phyloP scores from a whole-genome alignment of 1,140 invertebrate species.

The Oryzaephilus surinamensis region DNA sequence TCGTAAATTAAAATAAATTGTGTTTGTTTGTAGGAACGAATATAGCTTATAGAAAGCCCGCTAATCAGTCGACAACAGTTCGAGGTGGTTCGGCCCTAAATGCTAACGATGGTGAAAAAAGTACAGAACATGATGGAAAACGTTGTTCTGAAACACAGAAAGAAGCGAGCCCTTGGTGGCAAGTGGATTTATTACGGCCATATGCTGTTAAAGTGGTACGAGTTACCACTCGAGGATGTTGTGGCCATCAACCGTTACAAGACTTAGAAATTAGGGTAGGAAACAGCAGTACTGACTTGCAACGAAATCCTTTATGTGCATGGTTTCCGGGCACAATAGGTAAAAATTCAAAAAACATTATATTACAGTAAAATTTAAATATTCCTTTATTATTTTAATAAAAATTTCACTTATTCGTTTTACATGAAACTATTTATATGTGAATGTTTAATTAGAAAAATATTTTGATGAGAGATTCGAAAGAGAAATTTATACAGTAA shows the following conservation, averaged over 20 bases:
- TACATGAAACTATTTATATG: no score
- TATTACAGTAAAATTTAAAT: no score
- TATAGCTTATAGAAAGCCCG: conserved; percentile 74
- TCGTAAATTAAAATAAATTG: background rate
- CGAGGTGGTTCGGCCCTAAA: conserved; percentile 68
- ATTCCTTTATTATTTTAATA: no score
- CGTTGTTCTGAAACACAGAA: conserved; percentile 80
- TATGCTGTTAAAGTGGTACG: conserved; percentile 75
- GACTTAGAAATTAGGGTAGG: conserved; percentile 86
- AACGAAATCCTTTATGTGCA: conserved; percentile 79
- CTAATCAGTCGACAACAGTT: conserved; percentile 80
- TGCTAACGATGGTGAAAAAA: conserved; percentile 75
- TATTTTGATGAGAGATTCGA: no score
- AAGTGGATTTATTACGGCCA: conserved; percentile 71
- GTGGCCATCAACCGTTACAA: conserved; percentile 78
- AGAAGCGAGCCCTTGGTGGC: conserved; percentile 86
- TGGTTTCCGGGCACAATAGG: conserved; percentile 89
- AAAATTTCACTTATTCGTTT: no score
- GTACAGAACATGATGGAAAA: conserved; percentile 74
- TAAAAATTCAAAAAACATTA: no score
- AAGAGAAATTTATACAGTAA: no score
- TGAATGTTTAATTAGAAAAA: no score
- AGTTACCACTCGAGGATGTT: conserved; percentile 66
- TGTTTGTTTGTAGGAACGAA: conserved; percentile 56
- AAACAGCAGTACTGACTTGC: conserved; percentile 74